Evolutionary conservation across 2,888 invertebrate genomes (phyloP).

Genomic region (Eledone cirrhosa): DNA sequence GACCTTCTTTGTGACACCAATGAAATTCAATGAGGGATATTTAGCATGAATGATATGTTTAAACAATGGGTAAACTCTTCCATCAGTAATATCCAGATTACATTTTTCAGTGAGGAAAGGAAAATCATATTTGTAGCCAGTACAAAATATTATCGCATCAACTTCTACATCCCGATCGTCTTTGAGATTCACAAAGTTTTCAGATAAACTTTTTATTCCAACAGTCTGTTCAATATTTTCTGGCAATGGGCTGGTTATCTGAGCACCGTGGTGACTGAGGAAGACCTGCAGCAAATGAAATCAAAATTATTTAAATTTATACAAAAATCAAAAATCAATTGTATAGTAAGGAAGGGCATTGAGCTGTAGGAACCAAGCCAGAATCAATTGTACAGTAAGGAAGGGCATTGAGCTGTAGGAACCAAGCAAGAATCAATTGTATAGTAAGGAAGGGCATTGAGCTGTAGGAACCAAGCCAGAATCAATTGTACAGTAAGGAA

Average conservation of each 20-base stretch:
- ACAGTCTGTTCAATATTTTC: slow-evolving; percentile 54
- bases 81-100: slow-evolving; percentile 29
- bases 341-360: too few relatives aligned
- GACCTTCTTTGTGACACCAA: slow-evolving; percentile 30
- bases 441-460: too few relatives aligned
- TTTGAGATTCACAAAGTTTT: slow-evolving; percentile 64
- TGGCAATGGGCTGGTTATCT: slow-evolving; percentile 45
- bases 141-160: slow-evolving; percentile 33
- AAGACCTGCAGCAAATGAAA: slow-evolving; percentile 53
- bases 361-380: too few relatives aligned
- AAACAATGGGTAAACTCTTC: slow-evolving; percentile 24
- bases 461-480: too few relatives aligned
- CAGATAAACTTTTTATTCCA: slow-evolving; percentile 48
- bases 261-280: slow-evolving; percentile 56
- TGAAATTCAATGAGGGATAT: slow-evolving; percentile 18
- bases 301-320: too few relatives aligned
- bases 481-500: too few relatives aligned
- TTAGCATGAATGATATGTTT: slow-evolving; percentile 21
- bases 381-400: too few relatives aligned
- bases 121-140: slow-evolving; percentile 32
- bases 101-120: slow-evolving; percentile 29
- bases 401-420: too few relatives aligned
- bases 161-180: slow-evolving; percentile 29
- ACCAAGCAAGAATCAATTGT: too few relatives aligned
- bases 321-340: too few relatives aligned